These are phyloP conservation scores for Callipepla squamata DNA, from an alignment of 2,113 vertebrate species.

Conservation along the genomic window DNA sequence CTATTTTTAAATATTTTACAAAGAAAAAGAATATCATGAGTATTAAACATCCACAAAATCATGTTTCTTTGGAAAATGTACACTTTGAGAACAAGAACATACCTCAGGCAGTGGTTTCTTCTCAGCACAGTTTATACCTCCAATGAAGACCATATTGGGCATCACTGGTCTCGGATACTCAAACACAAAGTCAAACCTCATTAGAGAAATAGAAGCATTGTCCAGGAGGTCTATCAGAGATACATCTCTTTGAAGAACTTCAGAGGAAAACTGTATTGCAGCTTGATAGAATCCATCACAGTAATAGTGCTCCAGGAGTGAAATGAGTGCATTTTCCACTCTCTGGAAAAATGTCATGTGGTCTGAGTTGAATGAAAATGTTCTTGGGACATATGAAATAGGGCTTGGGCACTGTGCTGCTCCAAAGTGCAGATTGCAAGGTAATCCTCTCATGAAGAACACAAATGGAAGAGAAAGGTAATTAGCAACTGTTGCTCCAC, in stretches of 20 bases:
- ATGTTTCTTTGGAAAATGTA: too few species aligned
- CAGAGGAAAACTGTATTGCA: constrained; percentile 69
- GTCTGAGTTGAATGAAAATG: constrained; percentile 33
- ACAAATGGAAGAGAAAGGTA: constrained; percentile 56
- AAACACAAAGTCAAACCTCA: constrained; percentile 84
- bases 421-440: constrained; percentile 45
- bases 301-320: constrained; percentile 72
- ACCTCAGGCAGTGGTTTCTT: not conserved
- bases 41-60: too few species aligned
- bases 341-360: constrained; percentile 84
- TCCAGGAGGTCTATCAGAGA: constrained; percentile 71
- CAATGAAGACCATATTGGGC: constrained; percentile 88
- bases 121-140: constrained; percentile 79
- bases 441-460: constrained; percentile 45
- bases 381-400: constrained; percentile 44
- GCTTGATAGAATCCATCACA: constrained; percentile 66
- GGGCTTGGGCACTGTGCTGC: constrained; percentile 9
- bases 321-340: constrained; percentile 77
- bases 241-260: constrained; percentile 79
- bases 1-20: too few species aligned
- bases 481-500: constrained; percentile 47
- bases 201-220: constrained; percentile 79
- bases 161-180: constrained; percentile 85
- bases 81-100: not conserved
- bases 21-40: too few species aligned